These are phyloP conservation scores for Zaprionus ghesquierei DNA, from an alignment of 1,140 invertebrate species.

Conservation along the genomic window DNA sequence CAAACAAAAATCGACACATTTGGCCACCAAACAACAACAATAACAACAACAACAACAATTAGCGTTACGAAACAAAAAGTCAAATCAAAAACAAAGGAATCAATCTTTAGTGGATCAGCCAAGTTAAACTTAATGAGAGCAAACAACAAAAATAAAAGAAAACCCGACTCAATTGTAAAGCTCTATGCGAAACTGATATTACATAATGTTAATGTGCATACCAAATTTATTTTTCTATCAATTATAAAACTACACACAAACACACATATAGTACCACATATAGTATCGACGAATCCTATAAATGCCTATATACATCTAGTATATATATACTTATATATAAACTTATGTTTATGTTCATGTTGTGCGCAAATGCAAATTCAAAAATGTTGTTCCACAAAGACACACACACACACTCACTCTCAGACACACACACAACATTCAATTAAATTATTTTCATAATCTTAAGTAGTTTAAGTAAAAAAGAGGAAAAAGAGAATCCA, in stretches of 20 bases:
- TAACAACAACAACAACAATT: not conserved
- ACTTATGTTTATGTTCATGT: slow-evolving; percentile 35
- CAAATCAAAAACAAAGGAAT: slow-evolving; percentile 29
- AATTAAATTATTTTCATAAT: slow-evolving; percentile 53
- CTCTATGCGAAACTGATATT: slow-evolving; percentile 58
- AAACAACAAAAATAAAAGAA: not conserved
- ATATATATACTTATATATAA: slow-evolving; percentile 13
- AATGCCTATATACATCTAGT: slow-evolving; percentile 15
- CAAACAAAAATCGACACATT: slow-evolving; percentile 67
- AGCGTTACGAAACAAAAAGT: slow-evolving; percentile 2
- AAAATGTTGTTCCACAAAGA: slow-evolving; percentile 34
- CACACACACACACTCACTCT: slow-evolving; percentile 37
- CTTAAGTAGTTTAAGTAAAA: slow-evolving; percentile 48
- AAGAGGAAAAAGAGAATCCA: slow-evolving; percentile 22
- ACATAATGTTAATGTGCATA: slow-evolving; percentile 63
- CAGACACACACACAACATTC: slow-evolving; percentile 41
- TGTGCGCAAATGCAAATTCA: slow-evolving; percentile 34
- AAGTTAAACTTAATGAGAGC: slow-evolving; percentile 53
- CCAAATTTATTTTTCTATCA: slow-evolving; percentile 71
- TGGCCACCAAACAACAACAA: slow-evolving; percentile 50
- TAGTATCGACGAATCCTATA: slow-evolving; percentile 26
- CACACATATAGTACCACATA: slow-evolving; percentile 5
- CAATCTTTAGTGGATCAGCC: slow-evolving; percentile 40
- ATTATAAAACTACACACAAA: slow-evolving; percentile 32
- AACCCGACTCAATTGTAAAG: slow-evolving; percentile 31